These are phyloP conservation scores for Hippoglossus hippoglossus DNA, from an alignment of 2,797 vertebrate genomes.

Conservation along the genomic window DNA sequence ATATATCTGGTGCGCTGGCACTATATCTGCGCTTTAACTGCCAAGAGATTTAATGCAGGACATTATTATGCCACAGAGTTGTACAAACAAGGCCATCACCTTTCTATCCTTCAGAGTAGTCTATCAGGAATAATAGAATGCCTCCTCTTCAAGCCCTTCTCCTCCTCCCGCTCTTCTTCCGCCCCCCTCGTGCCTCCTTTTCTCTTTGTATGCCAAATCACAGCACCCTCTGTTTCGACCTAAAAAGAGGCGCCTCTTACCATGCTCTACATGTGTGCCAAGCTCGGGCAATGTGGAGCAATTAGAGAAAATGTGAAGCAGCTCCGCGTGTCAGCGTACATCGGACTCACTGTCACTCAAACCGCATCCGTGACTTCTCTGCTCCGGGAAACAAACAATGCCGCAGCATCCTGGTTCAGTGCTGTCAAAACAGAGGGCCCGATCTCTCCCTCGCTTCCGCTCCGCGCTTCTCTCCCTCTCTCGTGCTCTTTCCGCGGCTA, in stretches of 20 bases:
- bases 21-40: constrained; percentile 46
- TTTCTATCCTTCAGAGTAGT: constrained; percentile 70
- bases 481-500: constrained; percentile 49
- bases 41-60: constrained; percentile 61
- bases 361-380: constrained; percentile 69
- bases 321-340: constrained; percentile 69
- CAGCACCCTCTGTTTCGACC: constrained; percentile 69
- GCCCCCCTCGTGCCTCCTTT: constrained; percentile 33
- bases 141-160: constrained; percentile 53
- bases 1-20: constrained; percentile 28
- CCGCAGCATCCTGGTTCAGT: constrained; percentile 62
- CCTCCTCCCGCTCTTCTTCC: constrained; percentile 31
- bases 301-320: constrained; percentile 83
- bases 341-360: constrained; percentile 80
- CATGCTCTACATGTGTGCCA: constrained; percentile 77
- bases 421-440: constrained; percentile 76
- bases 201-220: constrained; percentile 77
- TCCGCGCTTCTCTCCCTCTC: constrained; percentile 20
- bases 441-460: constrained; percentile 41
- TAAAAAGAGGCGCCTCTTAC: constrained; percentile 72
- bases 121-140: constrained; percentile 69
- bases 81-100: constrained; percentile 73
- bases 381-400: constrained; percentile 77
- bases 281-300: constrained; percentile 71
- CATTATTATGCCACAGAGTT: constrained; percentile 71